Conservation (phyloP, 1,140 invertebrate species). For the Ephestia elutella region DNA sequence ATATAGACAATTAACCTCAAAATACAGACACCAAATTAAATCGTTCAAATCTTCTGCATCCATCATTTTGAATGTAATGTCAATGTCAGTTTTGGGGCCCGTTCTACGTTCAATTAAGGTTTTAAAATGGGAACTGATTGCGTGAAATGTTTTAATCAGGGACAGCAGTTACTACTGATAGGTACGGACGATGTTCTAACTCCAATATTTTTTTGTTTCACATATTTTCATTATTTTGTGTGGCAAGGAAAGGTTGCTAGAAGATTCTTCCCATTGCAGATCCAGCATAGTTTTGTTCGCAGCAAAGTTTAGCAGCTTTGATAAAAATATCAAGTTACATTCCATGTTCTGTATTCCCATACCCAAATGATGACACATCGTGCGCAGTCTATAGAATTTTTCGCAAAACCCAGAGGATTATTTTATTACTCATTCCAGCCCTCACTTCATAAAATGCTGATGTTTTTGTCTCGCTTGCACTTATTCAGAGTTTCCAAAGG, state of each 20-base stretch:
- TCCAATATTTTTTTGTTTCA: too few relatives aligned
- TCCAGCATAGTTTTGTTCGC: too few relatives aligned
- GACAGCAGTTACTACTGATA: not conserved
- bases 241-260: too few relatives aligned
- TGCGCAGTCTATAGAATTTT: slow-evolving; percentile 2
- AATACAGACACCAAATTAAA: too few relatives aligned
- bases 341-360: not conserved
- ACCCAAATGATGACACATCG: not conserved
- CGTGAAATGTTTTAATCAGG: slow-evolving; percentile 21
- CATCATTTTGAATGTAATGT: slow-evolving; percentile 28
- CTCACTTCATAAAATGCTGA: slow-evolving; percentile 7
- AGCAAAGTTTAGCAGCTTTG: too few relatives aligned
- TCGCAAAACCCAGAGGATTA: slow-evolving; percentile 16
- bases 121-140: slow-evolving; percentile 22
- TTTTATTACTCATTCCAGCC: slow-evolving; percentile 19
- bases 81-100: slow-evolving; percentile 27
- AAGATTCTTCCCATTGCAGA: too few relatives aligned
- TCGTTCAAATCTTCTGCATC: slow-evolving; percentile 4
- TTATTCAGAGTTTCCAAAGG: not conserved
- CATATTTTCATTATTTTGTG: too few relatives aligned
- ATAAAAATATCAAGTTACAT: too few relatives aligned
- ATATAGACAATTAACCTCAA: too few relatives aligned
- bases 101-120: slow-evolving; percentile 24
- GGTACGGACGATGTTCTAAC: too few relatives aligned
- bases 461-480: not conserved